Conservation (phyloP, 2,888 invertebrate genomes). For the Dorcus hopei region DNA sequence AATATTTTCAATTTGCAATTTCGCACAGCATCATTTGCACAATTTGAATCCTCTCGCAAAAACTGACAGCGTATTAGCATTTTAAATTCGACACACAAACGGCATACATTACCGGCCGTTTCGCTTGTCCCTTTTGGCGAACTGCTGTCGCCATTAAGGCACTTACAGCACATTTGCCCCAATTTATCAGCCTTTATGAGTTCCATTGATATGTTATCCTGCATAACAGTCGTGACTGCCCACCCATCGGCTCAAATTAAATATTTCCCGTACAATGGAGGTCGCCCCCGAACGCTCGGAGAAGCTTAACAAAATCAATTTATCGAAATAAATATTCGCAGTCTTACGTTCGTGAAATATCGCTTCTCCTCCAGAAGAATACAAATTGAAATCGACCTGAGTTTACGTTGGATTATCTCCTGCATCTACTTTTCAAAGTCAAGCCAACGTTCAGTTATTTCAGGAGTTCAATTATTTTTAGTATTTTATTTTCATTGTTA, state of each 20-base stretch:
- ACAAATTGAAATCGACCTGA: constrained; percentile 12
- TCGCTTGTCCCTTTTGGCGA: neutral
- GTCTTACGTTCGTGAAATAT: constrained; percentile 2
- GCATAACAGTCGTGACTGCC: too few relatives aligned
- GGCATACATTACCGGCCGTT: constrained; percentile 23
- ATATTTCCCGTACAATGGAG: too few relatives aligned
- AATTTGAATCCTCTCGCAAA: constrained; percentile 23
- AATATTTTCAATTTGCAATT: constrained; percentile 8
- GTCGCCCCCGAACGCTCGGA: neutral
- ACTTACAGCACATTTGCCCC: constrained; percentile 3
- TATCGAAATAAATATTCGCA: neutral
- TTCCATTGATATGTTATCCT: neutral
- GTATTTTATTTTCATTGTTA: too few relatives aligned
- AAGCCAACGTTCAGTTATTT: too few relatives aligned
- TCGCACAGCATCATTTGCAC: constrained; percentile 21
- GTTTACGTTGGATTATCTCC: neutral
- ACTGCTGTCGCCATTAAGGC: neutral
- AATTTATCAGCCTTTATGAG: constrained; percentile 1
- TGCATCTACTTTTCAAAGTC: neutral
- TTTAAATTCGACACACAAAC: constrained; percentile 27
- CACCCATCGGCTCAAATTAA: too few relatives aligned
- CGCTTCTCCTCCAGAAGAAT: constrained; percentile 4
- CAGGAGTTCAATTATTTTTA: too few relatives aligned
- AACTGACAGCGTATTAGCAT: constrained; percentile 28
- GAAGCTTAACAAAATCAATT: neutral